Base-by-base conservation (phyloP, 2,797 vertebrate species). In the Sparidentex hasta region DNA sequence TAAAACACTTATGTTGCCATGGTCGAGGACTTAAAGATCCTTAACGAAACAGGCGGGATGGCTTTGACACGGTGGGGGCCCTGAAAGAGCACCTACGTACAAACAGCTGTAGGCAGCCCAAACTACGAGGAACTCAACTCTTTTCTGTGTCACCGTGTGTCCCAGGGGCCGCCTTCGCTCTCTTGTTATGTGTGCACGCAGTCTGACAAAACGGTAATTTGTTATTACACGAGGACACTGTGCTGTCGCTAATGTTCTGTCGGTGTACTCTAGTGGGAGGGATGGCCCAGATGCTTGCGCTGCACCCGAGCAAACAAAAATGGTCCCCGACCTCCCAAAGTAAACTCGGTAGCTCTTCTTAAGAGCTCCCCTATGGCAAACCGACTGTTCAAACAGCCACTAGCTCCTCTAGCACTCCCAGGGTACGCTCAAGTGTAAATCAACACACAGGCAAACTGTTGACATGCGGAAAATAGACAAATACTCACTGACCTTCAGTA, bases 311-410 rank as follows among this genome's bases (percentile, higher is more conserved):
- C 76, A 84, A 87, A 92, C 80, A 79, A 66, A 80, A 82, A 71
- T 44, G 71, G 74, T 90, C 80, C 88, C 85, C 82, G 84, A 82
- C 84, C 80, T 82, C 83, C 76, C 66, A 59, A 76, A 86, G 77
- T 87, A 87, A 92, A 90, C 75, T 65, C 27, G 1, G 43, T 81
- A 44, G 74, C 81, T 90, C 78, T 25, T 76, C 70, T 76, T 66
- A 68, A 85, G 71, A 82, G 77, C 70, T 82, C 71, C 74, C 76
- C 69, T 41, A 59, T 57, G 80, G 76, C 81, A 77, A 67, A 80
- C 38, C 38, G 65, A 43, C 68, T 65, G 78, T 78, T 82, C 79
- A 85, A 88, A 91, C 80, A 81, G 82, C 69, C 43, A 52, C 67
- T 17, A 23, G 73, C 69, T 67, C 52, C 58, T 72, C 51, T 2